These are phyloP conservation scores for Steatocranus sp. DNA, from an alignment of 2,797 vertebrate genomes.

Conservation along the genomic window DNA sequence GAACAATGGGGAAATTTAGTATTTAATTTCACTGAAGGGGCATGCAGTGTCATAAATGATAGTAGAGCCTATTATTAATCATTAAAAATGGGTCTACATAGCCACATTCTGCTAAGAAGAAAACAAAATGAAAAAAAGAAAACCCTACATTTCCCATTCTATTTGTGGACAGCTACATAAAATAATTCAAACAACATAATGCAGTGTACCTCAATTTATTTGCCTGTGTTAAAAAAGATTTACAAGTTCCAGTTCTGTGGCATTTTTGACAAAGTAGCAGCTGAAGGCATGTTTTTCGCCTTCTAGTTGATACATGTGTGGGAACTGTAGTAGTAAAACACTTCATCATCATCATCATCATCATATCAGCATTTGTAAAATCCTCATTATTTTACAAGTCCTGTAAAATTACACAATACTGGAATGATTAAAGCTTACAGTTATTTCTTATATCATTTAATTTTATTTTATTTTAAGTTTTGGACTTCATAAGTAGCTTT, in stretches of 20 bases:
- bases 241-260: not conserved
- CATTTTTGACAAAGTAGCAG: not conserved
- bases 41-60: not conserved
- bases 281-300: not conserved
- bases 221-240: not conserved
- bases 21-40: not conserved
- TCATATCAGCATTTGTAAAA: not conserved
- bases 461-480: accelerated
- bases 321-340: not conserved
- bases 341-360: not conserved
- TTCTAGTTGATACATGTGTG: not conserved
- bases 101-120: not conserved
- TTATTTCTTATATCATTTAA: not conserved
- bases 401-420: not conserved
- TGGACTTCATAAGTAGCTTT: not conserved
- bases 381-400: not conserved
- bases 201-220: not conserved
- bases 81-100: not conserved
- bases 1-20: not conserved
- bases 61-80: not conserved
- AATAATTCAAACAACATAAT: not conserved
- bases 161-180: not conserved
- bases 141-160: not conserved
- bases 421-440: not conserved
- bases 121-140: not conserved